Percentiles rank a stretch among this genome's conserved stretches.
These are phyloP conservation scores for Anoplopoma fimbria DNA, from an alignment of 2,113 vertebrate genomes.

Conservation along the genomic window DNA sequence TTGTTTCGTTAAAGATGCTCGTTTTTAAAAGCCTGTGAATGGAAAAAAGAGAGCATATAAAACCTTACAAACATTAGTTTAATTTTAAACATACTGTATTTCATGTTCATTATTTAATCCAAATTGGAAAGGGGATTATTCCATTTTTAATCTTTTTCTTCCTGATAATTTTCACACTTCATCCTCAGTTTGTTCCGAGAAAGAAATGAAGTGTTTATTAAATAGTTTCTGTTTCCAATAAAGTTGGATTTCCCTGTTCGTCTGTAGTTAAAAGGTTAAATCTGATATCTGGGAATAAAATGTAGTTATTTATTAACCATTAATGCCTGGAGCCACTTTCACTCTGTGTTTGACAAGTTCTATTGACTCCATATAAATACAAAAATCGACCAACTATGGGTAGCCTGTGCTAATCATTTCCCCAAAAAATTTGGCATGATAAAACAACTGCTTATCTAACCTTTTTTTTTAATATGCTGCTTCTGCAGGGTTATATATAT, in stretches of 20 bases:
- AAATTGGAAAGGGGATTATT: conserved; percentile 30
- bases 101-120: background rate
- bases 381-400: conserved; percentile 4
- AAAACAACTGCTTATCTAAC: background rate
- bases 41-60: background rate
- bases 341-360: conserved; percentile 27
- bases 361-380: conserved; percentile 45
- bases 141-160: conserved; percentile 19
- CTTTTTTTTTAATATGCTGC: too few species aligned
- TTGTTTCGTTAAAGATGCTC: background rate
- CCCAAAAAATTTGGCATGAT: conserved; percentile 8
- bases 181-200: background rate
- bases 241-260: background rate
- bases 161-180: background rate
- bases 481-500: background rate
- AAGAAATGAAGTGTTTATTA: background rate
- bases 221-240: background rate
- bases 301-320: conserved; percentile 65
- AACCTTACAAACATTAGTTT: background rate
- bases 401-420: background rate
- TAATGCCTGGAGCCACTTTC: conserved; percentile 26
- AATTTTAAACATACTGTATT: conserved; percentile 13
- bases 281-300: conserved; percentile 14
- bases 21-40: background rate
- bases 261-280: background rate